phyloP scores from a whole-genome alignment of 2,888 invertebrate genomes.

The Eupithecia dodoneata region DNA sequence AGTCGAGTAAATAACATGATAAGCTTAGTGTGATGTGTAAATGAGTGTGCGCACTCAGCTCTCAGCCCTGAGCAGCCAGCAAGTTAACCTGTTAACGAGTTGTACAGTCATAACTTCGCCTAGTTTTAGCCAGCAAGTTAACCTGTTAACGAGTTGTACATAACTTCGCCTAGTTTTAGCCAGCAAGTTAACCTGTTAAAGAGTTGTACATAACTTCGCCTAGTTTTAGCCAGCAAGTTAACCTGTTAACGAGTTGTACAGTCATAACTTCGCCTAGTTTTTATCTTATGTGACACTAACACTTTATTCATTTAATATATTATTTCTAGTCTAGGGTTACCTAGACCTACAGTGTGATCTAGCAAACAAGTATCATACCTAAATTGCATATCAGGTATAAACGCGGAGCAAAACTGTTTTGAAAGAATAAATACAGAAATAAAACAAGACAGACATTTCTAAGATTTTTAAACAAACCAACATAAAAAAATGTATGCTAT shows the following conservation, averaged over 20 bases:
- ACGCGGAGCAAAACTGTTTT: not conserved
- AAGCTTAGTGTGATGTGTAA: slow-evolving; percentile 45
- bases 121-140: not conserved
- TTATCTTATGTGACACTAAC: too few relatives aligned
- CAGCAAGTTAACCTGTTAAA: not conserved
- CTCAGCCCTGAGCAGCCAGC: too few relatives aligned
- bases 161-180: not conserved
- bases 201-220: not conserved
- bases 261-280: not conserved
- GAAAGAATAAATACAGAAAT: not conserved
- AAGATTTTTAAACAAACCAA: not conserved
- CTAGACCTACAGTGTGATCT: too few relatives aligned
- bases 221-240: not conserved
- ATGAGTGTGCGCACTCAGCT: not conserved
- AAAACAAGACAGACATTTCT: not conserved
- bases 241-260: not conserved
- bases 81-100: too few relatives aligned
- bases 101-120: not conserved
- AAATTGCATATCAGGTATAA: not conserved
- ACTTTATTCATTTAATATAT: not conserved
- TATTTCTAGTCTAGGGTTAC: too few relatives aligned
- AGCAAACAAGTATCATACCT: not conserved
- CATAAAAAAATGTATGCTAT: not conserved
- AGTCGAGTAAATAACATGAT: slow-evolving; percentile 54
- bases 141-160: not conserved